Conservation (phyloP, 2,113 vertebrate genomes). For the Tyto alba region DNA sequence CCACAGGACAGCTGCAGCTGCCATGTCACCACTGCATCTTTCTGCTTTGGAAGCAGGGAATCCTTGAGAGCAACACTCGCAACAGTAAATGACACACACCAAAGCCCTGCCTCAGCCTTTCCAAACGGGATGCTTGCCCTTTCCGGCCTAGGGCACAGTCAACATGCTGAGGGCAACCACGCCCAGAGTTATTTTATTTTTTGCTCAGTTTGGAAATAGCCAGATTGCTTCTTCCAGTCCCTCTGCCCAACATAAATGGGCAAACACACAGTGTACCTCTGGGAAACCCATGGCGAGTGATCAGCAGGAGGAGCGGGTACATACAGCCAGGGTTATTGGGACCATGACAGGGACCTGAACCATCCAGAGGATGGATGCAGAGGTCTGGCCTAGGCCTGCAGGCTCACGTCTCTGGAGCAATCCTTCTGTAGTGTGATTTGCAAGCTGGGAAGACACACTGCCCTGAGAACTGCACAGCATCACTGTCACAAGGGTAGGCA, state of each 20-base stretch:
- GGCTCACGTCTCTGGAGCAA: neutral
- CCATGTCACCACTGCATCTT: neutral
- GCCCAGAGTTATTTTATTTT: neutral
- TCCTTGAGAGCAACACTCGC: neutral
- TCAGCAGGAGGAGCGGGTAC: neutral
- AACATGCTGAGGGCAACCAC: neutral
- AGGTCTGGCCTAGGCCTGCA: neutral
- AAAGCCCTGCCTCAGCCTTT: neutral
- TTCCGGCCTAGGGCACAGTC: neutral
- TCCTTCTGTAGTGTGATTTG: neutral
- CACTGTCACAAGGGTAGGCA: too few species aligned
- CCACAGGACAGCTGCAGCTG: neutral
- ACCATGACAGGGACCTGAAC: neutral
- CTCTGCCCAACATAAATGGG: accelerated
- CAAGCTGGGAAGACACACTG: neutral
- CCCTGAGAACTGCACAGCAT: neutral
- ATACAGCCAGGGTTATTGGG: accelerated
- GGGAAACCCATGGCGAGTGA: accelerated
- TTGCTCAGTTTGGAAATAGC: neutral
- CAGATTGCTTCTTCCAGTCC: neutral
- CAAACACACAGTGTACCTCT: neutral
- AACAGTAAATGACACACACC: neutral
- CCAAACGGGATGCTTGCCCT: neutral
- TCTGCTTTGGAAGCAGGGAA: neutral
- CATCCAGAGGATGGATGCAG: neutral